Evolutionary conservation across 2,888 invertebrate genomes (phyloP), one percentile per base, ranked within the genome.

Genomic region (Polyommatus icarus): DNA sequence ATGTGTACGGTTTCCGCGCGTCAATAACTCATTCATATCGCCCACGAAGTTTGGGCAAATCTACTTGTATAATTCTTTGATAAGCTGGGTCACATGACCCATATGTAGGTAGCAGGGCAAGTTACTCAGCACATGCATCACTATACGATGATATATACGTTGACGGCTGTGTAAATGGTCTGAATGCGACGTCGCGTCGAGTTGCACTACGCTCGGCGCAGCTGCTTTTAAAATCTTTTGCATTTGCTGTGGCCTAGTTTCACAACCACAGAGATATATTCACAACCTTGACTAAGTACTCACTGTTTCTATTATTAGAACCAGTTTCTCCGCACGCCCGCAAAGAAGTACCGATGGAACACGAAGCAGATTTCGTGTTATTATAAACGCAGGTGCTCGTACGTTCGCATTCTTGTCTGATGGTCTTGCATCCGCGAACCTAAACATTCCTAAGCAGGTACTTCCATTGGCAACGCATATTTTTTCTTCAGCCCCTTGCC

Each of bases 261-360:
- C 85, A 81, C 87, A 90, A 90, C 92, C 92, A n/a, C n/a, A n/a
- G n/a, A n/a, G n/a, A n/a, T n/a, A n/a, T n/a, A n/a, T 92, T 86
- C 85, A 81, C 87, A 90, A 90, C 92, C 92, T 92, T 92, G 91
- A 89, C 85, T 86, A 86, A 84, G 87, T 89, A 89, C 88, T 85
- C 82, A 83, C 83, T 84, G 87, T 85, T 88, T 88, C 90, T 91
- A 91, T 88, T 90, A 90, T 90, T 90, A 86, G 83, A 87, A 86
- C 85, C 86, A 84, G 86, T 86, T 88, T 88, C 87, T 87, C 88
- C 87, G 86, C 84, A 83, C 84, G 77, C 77, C 85, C 82, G 83
- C 83, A 81, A 83, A 83, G 82, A 85, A 84, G 85, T 84, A 85
- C 82, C 84, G 81, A 84, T 85, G 85, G 84, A 86, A 72, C 61